phyloP scores from a whole-genome alignment of 2,888 invertebrate genomes.

The Thereva nobilitata region DNA sequence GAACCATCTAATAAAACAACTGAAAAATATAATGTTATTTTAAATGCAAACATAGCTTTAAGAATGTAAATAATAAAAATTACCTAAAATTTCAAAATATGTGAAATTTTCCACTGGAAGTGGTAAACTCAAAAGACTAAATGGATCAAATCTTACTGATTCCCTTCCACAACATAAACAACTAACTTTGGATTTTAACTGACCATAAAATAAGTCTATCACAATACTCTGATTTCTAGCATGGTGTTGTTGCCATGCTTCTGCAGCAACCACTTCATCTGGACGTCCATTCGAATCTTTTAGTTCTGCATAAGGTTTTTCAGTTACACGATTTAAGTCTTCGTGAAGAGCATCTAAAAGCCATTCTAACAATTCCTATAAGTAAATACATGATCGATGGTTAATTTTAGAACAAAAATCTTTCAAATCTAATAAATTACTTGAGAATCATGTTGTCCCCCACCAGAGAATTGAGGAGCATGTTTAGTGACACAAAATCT shows the following conservation, averaged over 20 bases:
- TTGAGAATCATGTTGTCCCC: constrained; percentile 92
- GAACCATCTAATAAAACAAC: constrained; percentile 81
- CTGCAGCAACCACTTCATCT: constrained; percentile 71
- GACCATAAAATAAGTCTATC: constrained; percentile 90
- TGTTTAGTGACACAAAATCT: constrained; percentile 83
- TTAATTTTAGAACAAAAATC: background rate
- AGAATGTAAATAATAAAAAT: constrained; percentile 43
- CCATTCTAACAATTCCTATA: constrained; percentile 82
- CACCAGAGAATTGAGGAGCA: constrained; percentile 83
- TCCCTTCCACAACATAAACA: constrained; percentile 83
- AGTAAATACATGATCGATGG: constrained; percentile 8
- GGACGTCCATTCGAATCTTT: constrained; percentile 78
- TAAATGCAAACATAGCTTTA: background rate
- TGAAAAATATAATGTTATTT: constrained; percentile 50
- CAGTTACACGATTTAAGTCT: constrained; percentile 81
- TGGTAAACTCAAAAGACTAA: constrained; percentile 86
- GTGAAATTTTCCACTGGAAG: constrained; percentile 87
- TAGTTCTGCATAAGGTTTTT: constrained; percentile 71
- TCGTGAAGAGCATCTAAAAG: constrained; percentile 89
- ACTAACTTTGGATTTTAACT: constrained; percentile 82
- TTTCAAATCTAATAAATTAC: constrained; percentile 32
- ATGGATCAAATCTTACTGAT: constrained; percentile 89
- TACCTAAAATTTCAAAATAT: constrained; percentile 75
- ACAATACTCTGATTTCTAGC: constrained; percentile 84
- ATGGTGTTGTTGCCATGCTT: constrained; percentile 83